Evolutionary conservation across 2,797 vertebrate genomes (phyloP), one percentile per base, ranked within the genome.

Genomic region (Craterocephalus amniculus): DNA sequence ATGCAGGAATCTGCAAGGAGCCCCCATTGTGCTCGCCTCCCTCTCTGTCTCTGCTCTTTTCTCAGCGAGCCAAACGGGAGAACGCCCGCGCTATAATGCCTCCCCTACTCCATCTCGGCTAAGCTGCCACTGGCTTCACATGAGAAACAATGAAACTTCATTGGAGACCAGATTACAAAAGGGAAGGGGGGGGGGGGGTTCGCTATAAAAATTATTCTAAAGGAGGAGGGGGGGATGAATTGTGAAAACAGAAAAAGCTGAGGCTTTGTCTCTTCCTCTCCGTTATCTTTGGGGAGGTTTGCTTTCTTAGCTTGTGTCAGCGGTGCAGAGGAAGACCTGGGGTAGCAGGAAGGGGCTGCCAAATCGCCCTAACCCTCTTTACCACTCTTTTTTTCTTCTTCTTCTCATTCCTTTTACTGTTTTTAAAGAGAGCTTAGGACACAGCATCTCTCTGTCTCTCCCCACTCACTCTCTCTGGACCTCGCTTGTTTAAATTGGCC

Each of bases 121-220:
- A 95, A 96, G 92, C 93, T 92, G 90, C 94, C 94, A 95, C 83
- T 95, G 92, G 93, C 89, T 94, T 88, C 89, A 92, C 92, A 89
- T 91, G 93, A 94, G 91, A 95, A 95, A 96, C 94, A 91, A 95
- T 95, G 93, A 94, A 95, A 95, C 92, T 95, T 95, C 92, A 96
- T 81, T 93, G 85, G 95, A 95, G 94, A 94, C 91, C 91, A 95
- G 94, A 96, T 96, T 95, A 96, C 82, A 85, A 80, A 87, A 74
- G 66, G 24, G 60, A 65, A 52, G 57, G 18, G 66, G 63, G 74
- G 67, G 48, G 57, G 18, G 66, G 63, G 74, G 24, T 72, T 79
- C 64, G 48, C 75, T 83, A 64, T 79, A 73, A 78, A 84, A 86
- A 83, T 34, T 60, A 70, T 86, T 87, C 40, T 73, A 78, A 85